phyloP scores from a whole-genome alignment of 2,797 vertebrate genomes.

The Sebastes vulpes region DNA sequence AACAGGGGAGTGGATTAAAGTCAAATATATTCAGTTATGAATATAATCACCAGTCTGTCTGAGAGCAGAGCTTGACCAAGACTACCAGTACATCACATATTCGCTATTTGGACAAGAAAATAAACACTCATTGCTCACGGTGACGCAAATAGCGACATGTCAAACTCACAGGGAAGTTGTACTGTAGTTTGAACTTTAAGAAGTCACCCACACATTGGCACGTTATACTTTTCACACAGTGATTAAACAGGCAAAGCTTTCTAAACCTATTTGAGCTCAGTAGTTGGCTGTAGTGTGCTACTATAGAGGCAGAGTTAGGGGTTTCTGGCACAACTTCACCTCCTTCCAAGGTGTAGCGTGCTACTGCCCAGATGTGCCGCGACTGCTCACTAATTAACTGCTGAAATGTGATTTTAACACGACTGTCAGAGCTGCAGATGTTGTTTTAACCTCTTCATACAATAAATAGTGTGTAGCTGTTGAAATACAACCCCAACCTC shows the following conservation, averaged over 20 bases:
- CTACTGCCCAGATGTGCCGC: constrained; percentile 32
- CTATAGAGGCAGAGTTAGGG: too few relatives aligned
- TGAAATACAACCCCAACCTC: not conserved
- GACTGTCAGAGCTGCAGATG: constrained; percentile 32
- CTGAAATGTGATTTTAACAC: constrained; percentile 35
- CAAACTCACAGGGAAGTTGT: constrained; percentile 30
- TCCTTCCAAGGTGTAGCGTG: not conserved
- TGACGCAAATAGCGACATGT: constrained; percentile 33
- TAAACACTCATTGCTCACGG: constrained; percentile 12
- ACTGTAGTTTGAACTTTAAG: constrained; percentile 43
- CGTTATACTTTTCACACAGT: constrained; percentile 32
- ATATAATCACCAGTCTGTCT: constrained; percentile 39
- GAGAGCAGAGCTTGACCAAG: constrained; percentile 22
- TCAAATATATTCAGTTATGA: constrained; percentile 55
- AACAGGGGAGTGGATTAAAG: constrained; percentile 72
- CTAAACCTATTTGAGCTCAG: constrained; percentile 19
- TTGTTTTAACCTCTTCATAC: constrained; percentile 19
- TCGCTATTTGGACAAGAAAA: constrained; percentile 27
- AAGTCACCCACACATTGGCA: constrained; percentile 27
- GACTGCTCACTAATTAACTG: constrained; percentile 35
- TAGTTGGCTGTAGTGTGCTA: constrained; percentile 14
- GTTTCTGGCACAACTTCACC: too few relatives aligned
- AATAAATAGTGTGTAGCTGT: constrained; percentile 29
- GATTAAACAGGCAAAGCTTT: constrained; percentile 41
- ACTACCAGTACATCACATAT: not conserved